phyloP scores from a whole-genome alignment of 2,888 invertebrate species.

The Lacanobia oleracea region DNA sequence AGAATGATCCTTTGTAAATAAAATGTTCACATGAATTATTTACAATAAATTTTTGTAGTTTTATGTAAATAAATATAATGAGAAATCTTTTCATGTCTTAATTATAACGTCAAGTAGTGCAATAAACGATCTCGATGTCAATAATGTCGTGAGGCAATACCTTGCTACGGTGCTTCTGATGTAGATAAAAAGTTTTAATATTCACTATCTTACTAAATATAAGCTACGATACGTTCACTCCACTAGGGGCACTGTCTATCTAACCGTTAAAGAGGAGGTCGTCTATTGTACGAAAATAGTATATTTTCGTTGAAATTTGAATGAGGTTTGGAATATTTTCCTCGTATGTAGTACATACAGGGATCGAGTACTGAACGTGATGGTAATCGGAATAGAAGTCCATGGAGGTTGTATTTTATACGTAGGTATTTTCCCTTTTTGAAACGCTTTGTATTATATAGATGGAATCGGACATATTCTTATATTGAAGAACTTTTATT shows the following conservation, averaged over 20 bases:
- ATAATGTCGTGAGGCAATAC: slow-evolving; percentile 68
- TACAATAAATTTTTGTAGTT: slow-evolving; percentile 72
- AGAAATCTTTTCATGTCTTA: slow-evolving; percentile 64
- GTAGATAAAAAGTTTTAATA: slow-evolving; percentile 63
- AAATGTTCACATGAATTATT: slow-evolving; percentile 68
- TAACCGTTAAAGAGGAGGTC: slow-evolving; percentile 68
- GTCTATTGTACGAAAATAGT: slow-evolving; percentile 74
- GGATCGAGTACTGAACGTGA: slow-evolving; percentile 68
- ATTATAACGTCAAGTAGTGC: slow-evolving; percentile 72
- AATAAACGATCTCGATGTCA: slow-evolving; percentile 79
- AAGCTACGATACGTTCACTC: slow-evolving; percentile 50
- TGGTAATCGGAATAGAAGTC: slow-evolving; percentile 72
- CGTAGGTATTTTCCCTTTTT: slow-evolving; percentile 88
- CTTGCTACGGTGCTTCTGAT: slow-evolving; percentile 71
- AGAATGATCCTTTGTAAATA: slow-evolving; percentile 76
- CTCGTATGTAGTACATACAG: slow-evolving; percentile 62
- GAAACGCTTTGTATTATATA: slow-evolving; percentile 88
- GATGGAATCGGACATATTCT: slow-evolving; percentile 91
- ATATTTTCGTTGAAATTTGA: slow-evolving; percentile 65
- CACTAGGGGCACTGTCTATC: slow-evolving; percentile 55
- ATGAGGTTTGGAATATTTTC: slow-evolving; percentile 58
- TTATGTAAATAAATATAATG: slow-evolving; percentile 74
- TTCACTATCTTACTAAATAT: slow-evolving; percentile 46
- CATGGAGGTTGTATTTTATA: slow-evolving; percentile 86
- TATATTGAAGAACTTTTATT: slow-evolving; percentile 90